Percentiles rank a stretch among this genome's conserved stretches.
phyloP scores from a whole-genome alignment of 2,797 vertebrate genomes.

The Oryzias dopingdopingensis region DNA sequence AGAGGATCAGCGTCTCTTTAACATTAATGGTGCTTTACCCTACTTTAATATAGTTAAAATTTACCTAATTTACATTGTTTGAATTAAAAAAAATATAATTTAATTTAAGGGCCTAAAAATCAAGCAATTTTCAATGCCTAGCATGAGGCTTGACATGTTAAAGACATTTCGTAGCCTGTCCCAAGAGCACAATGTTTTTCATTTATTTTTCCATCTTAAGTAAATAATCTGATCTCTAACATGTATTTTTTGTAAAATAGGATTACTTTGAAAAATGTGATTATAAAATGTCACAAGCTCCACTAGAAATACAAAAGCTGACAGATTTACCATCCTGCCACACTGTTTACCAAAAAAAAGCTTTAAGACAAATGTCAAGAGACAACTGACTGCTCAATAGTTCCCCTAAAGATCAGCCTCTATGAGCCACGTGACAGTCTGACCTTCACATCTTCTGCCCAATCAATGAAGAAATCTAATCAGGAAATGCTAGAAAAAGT shows the following conservation, averaged over 20 bases:
- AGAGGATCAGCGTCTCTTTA: too few species aligned
- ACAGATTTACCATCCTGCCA: slow-evolving; percentile 3
- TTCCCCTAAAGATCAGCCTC: slow-evolving; percentile 60
- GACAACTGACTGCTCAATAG: slow-evolving; percentile 35
- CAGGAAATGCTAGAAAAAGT: slow-evolving; percentile 45
- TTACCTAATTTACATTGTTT: too few species aligned
- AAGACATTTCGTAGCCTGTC: not conserved
- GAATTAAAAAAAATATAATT: too few species aligned
- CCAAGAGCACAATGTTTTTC: not conserved
- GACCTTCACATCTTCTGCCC: slow-evolving; percentile 58
- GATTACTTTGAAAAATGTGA: not conserved
- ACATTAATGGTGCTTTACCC: too few species aligned
- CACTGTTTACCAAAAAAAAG: slow-evolving; percentile 36
- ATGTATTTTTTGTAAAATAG: not conserved
- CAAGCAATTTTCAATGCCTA: too few species aligned
- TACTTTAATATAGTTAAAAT: too few species aligned
- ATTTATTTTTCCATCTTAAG: not conserved
- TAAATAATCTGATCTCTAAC: slow-evolving; percentile 2
- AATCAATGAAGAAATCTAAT: slow-evolving; percentile 73
- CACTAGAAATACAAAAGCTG: slow-evolving; percentile 2
- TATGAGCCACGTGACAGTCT: slow-evolving; percentile 49
- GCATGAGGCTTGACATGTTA: not conserved
- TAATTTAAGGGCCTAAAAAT: too few species aligned
- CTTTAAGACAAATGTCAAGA: slow-evolving; percentile 29
- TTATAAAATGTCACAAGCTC: not conserved